Evolutionary conservation across 1,140 invertebrate genomes (phyloP).

Genomic region (Nylanderia fulva): DNA sequence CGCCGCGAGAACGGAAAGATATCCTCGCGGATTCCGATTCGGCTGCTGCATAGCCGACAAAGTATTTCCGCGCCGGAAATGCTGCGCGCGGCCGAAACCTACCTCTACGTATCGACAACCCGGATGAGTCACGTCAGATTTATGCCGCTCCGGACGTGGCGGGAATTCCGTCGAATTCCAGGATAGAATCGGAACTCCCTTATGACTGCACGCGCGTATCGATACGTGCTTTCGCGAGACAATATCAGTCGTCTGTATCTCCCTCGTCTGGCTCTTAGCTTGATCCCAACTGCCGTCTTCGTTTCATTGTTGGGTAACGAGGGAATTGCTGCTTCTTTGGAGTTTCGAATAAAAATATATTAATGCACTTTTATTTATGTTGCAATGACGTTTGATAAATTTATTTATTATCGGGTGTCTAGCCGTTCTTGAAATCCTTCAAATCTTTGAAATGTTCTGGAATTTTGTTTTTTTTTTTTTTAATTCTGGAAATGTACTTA

Average conservation of each 20-base stretch:
- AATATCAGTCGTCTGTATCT: not conserved
- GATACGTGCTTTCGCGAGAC: not conserved
- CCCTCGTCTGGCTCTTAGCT: not conserved
- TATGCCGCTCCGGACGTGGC: conserved; percentile 50
- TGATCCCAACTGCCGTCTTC: not conserved
- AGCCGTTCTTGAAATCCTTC: too few relatives aligned
- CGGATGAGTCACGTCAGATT: conserved; percentile 55
- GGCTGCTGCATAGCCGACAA: conserved; percentile 27
- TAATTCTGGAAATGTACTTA: too few relatives aligned
- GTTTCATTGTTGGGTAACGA: not conserved
- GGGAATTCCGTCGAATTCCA: conserved; percentile 41
- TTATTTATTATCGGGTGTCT: not conserved
- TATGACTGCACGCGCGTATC: too few relatives aligned
- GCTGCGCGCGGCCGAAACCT: conserved; percentile 5
- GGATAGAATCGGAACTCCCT: conserved; percentile 12
- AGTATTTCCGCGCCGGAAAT: conserved; percentile 44
- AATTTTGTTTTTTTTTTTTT: too few relatives aligned
- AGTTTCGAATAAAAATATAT: not conserved
- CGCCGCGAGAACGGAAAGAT: conserved; percentile 15
- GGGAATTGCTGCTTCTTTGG: not conserved
- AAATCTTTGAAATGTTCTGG: too few relatives aligned
- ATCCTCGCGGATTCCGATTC: conserved; percentile 22
- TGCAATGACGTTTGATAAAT: not conserved
- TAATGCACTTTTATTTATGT: not conserved
- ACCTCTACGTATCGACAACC: conserved; percentile 33